A percentile compares a stretch with the other conserved stretches of the same genome.
Conservation (phyloP, 1,140 invertebrate species). For the Lysiphlebus fabarum region DNA sequence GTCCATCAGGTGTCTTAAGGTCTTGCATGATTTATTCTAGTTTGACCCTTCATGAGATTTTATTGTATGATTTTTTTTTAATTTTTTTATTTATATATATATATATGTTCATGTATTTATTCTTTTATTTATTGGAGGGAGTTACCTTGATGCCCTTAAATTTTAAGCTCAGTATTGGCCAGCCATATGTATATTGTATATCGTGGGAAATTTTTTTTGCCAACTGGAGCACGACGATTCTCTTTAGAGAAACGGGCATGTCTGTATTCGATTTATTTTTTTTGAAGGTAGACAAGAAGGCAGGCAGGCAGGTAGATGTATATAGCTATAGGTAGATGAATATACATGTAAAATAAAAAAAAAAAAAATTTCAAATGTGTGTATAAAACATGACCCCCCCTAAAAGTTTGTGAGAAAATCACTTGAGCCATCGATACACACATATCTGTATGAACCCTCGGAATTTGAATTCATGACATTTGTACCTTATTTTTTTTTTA, state of each 20-base stretch:
- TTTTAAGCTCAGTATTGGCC: slow-evolving; percentile 9
- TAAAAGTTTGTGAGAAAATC: slow-evolving; percentile 46
- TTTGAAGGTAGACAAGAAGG: no score
- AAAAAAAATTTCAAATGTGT: slow-evolving; percentile 12
- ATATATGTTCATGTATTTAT: no score
- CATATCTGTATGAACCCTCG: no score
- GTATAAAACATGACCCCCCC: slow-evolving; percentile 1
- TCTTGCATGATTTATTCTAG: no score
- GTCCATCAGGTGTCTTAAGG: no score
- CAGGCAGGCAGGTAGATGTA: slow-evolving; percentile 15
- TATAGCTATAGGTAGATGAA: slow-evolving; percentile 22
- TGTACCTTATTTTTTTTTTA: background rate
- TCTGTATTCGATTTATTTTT: no score
- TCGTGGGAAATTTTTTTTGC: slow-evolving; percentile 51
- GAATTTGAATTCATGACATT: background rate
- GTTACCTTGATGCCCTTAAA: slow-evolving; percentile 10
- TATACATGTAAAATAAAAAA: no score
- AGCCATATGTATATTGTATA: slow-evolving; percentile 33
- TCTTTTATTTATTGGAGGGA: background rate
- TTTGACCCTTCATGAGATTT: no score
- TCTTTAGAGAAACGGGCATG: no score
- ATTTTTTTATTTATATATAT: no score
- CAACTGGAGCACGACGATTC: slow-evolving; percentile 47
- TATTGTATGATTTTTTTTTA: no score
- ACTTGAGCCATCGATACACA: slow-evolving; percentile 28